A percentile compares a stretch with the other conserved stretches of the same genome.
Conservation (phyloP, 1,140 invertebrate genomes). For the Bombus superbus region DNA sequence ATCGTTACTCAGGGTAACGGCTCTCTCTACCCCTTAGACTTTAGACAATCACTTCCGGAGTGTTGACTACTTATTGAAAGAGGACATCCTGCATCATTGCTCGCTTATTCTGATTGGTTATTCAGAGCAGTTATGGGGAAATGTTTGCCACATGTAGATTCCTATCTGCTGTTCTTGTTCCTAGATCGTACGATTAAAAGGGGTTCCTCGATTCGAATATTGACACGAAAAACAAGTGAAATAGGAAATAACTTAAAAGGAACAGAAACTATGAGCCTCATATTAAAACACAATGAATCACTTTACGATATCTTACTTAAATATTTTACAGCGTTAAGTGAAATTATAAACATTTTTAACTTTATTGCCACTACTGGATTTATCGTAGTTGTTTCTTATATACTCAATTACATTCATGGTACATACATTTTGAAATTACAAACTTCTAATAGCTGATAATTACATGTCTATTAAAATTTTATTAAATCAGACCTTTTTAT, state of each 20-base stretch:
- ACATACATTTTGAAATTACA: conserved; percentile 12
- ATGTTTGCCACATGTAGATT: conserved; percentile 24
- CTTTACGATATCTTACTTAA: neutral
- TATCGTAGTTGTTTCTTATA: conserved; percentile 11
- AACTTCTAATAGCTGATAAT: neutral
- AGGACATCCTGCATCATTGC: conserved; percentile 49
- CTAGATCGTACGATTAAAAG: conserved; percentile 10
- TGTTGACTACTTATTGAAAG: conserved; percentile 38
- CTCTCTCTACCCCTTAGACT: conserved; percentile 38
- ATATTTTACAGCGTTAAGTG: neutral
- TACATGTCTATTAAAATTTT: neutral
- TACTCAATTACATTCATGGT: neutral
- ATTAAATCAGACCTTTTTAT: neutral
- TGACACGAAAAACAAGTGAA: neutral
- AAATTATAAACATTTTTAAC: conserved; percentile 11
- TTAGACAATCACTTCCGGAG: conserved; percentile 48
- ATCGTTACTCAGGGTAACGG: conserved; percentile 59
- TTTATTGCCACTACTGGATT: neutral
- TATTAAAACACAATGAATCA: neutral
- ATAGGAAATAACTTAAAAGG: neutral
- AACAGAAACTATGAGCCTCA: conserved; percentile 14
- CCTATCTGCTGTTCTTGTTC: conserved; percentile 17
- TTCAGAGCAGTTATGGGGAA: conserved; percentile 19
- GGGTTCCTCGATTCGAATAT: neutral
- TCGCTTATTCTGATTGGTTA: conserved; percentile 42